Evolutionary conservation across 2,113 vertebrate genomes (phyloP).

Genomic region (Notarius lentiginosus): DNA sequence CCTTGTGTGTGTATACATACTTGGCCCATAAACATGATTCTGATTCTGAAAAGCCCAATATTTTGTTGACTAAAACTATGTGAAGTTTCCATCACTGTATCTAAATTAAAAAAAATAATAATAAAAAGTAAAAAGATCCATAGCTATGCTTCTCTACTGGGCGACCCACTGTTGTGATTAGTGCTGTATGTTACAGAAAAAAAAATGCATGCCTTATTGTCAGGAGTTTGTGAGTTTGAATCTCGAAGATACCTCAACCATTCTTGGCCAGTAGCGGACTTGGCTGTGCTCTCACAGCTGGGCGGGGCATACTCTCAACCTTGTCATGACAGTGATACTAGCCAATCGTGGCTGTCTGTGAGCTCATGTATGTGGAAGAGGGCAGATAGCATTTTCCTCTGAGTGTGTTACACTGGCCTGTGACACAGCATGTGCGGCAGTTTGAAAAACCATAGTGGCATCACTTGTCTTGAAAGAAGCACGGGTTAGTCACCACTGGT

Average conservation of each 20-base stretch:
- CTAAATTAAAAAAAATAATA: neutral
- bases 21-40: too few species aligned
- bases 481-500: neutral
- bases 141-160: neutral
- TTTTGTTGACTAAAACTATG: neutral
- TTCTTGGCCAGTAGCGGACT: neutral
- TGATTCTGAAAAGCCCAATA: too few species aligned
- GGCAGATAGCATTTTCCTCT: too few species aligned
- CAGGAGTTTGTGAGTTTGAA: neutral
- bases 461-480: neutral
- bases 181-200: neutral
- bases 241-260: neutral
- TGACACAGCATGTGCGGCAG: neutral
- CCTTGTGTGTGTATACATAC: too few species aligned
- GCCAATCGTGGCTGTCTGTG: neutral
- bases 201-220: neutral
- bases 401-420: too few species aligned
- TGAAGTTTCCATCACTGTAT: neutral
- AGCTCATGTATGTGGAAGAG: neutral
- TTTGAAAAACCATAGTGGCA: neutral
- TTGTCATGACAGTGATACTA: neutral
- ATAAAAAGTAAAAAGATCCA: neutral
- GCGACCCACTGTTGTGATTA: neutral
- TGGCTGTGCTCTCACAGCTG: neutral
- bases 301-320: neutral